Conservation (phyloP, 2,797 vertebrate genomes). For the Sarcoramphus papa region DNA sequence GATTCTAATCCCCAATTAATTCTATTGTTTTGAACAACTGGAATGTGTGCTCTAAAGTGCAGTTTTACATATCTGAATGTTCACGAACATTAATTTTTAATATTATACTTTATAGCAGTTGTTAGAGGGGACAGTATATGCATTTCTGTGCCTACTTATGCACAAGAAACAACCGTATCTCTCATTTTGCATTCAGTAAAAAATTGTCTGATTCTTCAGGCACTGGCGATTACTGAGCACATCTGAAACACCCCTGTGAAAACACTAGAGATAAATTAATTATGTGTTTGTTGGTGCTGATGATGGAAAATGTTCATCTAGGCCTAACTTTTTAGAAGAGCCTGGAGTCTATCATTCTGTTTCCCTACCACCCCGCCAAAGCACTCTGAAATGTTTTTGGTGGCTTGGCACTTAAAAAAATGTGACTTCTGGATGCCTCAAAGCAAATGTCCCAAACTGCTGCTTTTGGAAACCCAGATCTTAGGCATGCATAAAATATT, state of each 20-base stretch:
- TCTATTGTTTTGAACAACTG: not conserved
- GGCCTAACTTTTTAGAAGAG: not conserved
- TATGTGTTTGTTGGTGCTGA: not conserved
- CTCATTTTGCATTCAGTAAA: not conserved
- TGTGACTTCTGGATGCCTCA: not conserved
- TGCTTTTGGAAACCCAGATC: not conserved
- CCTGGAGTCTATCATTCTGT: not conserved
- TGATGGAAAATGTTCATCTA: not conserved
- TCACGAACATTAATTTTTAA: not conserved
- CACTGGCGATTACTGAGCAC: not conserved
- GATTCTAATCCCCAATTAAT: not conserved
- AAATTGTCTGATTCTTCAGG: not conserved
- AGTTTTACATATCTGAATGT: not conserved
- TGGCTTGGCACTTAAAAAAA: not conserved
- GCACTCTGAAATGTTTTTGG: not conserved
- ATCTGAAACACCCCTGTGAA: not conserved
- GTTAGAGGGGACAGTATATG: not conserved
- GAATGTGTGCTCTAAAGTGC: not conserved
- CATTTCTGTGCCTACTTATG: not conserved
- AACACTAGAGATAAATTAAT: not conserved
- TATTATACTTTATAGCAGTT: not conserved
- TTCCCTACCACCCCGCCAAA: not conserved
- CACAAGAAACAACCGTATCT: not conserved
- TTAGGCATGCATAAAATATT: not conserved
- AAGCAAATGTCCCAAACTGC: not conserved